Percentiles rank a stretch among this genome's conserved stretches.
Evolutionary conservation across 2,113 vertebrate species (phyloP).

Genomic region (Macroglossus sobrinus): DNA sequence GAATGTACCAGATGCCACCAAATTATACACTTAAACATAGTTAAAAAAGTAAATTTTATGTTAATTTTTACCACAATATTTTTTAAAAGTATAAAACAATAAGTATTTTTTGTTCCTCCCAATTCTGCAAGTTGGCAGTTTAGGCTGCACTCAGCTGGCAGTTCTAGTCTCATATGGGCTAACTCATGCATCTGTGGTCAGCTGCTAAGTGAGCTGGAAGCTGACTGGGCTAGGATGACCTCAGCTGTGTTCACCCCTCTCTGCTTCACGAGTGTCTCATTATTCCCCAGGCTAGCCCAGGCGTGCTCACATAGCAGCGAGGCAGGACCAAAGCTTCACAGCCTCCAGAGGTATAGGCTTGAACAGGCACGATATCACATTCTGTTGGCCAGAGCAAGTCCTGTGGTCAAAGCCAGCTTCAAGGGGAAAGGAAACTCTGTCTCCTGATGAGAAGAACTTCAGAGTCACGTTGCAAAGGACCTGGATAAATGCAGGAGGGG

Average conservation of each 20-base stretch:
- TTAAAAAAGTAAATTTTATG: neutral
- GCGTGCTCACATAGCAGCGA: neutral
- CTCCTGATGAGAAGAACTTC: neutral
- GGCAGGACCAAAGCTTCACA: neutral
- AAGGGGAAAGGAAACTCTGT: neutral
- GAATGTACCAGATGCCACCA: neutral
- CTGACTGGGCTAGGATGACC: neutral
- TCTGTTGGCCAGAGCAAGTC: neutral
- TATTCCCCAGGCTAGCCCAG: neutral
- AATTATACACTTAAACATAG: neutral
- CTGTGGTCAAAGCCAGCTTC: neutral
- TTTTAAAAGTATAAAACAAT: neutral
- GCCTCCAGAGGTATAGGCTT: neutral
- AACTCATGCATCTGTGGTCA: neutral
- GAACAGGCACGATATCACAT: fast-evolving
- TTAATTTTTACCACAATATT: neutral
- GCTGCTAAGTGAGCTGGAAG: neutral
- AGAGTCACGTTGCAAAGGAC: neutral
- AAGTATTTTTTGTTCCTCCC: neutral
- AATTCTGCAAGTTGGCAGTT: neutral
- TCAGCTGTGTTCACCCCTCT: neutral
- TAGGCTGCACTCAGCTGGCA: neutral
- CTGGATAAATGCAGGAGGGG: neutral
- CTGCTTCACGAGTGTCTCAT: neutral
- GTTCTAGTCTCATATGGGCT: neutral